phyloP scores from a whole-genome alignment of 2,888 invertebrate species.

The Monopis laevigella region DNA sequence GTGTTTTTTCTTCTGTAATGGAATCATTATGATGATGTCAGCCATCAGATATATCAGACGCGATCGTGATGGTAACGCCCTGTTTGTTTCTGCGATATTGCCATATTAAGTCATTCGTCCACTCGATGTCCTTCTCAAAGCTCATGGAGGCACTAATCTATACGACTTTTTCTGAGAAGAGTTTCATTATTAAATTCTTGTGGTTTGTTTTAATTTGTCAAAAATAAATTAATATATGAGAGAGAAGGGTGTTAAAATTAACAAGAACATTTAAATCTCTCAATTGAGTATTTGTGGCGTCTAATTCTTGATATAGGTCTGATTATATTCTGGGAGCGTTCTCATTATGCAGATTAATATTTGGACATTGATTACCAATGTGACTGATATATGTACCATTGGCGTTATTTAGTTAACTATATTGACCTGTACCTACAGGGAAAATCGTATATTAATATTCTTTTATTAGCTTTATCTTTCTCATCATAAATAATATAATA shows the following conservation, averaged over 20 bases:
- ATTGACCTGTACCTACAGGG: not conserved
- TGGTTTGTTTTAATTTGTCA: constrained; percentile 36
- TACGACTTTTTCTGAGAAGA: not conserved
- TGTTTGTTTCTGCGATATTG: constrained; percentile 31
- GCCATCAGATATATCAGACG: constrained; percentile 43
- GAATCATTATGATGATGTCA: constrained; percentile 52
- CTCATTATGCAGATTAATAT: not conserved
- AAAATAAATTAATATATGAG: constrained; percentile 49
- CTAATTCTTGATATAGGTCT: too few species aligned
- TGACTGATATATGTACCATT: not conserved
- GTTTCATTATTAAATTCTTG: not conserved
- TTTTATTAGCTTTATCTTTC: constrained; percentile 8
- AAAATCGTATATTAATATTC: not conserved
- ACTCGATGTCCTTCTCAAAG: constrained; percentile 23
- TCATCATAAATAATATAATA: constrained; percentile 7
- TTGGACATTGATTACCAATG: too few species aligned
- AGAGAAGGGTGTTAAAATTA: constrained; percentile 1
- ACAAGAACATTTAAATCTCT: constrained; percentile 3
- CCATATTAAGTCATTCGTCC: constrained; percentile 47
- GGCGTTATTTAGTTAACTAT: not conserved
- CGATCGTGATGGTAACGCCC: constrained; percentile 50
- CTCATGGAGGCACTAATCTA: not conserved
- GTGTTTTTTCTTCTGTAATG: constrained; percentile 38
- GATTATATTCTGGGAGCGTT: not conserved
- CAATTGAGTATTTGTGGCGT: not conserved